Evolutionary conservation across 2,888 invertebrate species (phyloP).

Genomic region (Hartigia nigra): DNA sequence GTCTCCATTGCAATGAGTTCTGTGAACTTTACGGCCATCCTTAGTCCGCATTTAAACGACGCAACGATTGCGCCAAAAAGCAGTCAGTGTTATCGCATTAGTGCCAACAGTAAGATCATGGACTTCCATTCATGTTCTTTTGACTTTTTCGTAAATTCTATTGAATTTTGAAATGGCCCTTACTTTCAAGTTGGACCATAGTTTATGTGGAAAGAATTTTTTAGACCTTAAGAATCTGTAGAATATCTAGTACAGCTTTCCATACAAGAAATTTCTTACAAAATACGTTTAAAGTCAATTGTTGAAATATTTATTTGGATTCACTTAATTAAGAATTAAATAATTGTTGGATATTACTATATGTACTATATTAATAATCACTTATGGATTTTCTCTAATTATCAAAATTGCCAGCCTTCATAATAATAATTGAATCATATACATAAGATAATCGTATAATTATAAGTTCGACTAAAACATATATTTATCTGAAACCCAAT

Average conservation of each 20-base stretch:
- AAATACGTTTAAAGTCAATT: neutral
- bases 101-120: neutral
- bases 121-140: neutral
- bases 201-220: neutral
- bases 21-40: slow-evolving; percentile 28
- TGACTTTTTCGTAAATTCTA: neutral
- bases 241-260: neutral
- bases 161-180: neutral
- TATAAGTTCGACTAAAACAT: neutral
- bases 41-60: neutral
- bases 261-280: neutral
- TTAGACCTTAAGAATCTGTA: neutral
- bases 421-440: neutral
- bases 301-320: neutral
- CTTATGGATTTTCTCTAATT: neutral
- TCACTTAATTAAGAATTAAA: neutral
- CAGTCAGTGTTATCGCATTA: neutral
- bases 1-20: slow-evolving; percentile 33
- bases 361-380: neutral
- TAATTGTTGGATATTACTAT: neutral
- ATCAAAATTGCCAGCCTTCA: neutral
- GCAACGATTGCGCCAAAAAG: neutral
- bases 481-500: neutral
- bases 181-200: neutral
- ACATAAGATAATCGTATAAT: neutral